These are phyloP conservation scores for Myotis pilosus DNA, from an alignment of 2,797 vertebrate species.

Conservation along the genomic window DNA sequence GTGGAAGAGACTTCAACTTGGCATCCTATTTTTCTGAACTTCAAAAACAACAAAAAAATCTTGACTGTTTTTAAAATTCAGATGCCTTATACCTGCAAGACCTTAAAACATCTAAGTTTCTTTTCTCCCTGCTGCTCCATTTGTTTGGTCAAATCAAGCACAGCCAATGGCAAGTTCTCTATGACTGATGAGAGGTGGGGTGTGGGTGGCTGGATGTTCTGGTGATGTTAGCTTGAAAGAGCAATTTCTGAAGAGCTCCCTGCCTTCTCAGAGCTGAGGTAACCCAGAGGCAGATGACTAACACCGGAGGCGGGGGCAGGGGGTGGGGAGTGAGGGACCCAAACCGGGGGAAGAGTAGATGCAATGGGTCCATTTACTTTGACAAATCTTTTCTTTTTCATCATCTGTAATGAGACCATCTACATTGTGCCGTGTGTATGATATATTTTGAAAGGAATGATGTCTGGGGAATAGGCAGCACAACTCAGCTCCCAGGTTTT, in stretches of 20 bases:
- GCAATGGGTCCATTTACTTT: conserved; percentile 39
- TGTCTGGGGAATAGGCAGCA: conserved; percentile 32
- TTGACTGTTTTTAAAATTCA: background rate
- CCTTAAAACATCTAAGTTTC: background rate
- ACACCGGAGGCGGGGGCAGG: background rate
- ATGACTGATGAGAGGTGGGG: background rate
- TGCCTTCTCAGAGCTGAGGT: background rate
- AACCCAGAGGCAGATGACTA: background rate
- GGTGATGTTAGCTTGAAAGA: conserved; percentile 12
- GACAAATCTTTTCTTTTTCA: conserved; percentile 68
- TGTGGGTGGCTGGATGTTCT: conserved; percentile 10
- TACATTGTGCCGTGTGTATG: background rate
- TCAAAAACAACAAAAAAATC: conserved; percentile 56
- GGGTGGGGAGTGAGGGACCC: background rate
- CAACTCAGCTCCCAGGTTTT: conserved; percentile 58
- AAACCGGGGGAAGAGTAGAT: background rate
- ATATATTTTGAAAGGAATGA: conserved; percentile 68
- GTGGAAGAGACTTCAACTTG: background rate
- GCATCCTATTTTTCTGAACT: background rate
- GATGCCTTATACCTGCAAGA: background rate
- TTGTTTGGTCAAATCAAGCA: conserved; percentile 30
- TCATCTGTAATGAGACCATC: conserved; percentile 57
- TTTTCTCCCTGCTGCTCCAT: conserved; percentile 28
- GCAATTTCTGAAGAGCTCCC: conserved; percentile 17
- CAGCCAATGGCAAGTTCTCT: background rate